These are phyloP conservation scores for Diabrotica virgifera DNA, from an alignment of 1,140 invertebrate species.

Conservation along the genomic window DNA sequence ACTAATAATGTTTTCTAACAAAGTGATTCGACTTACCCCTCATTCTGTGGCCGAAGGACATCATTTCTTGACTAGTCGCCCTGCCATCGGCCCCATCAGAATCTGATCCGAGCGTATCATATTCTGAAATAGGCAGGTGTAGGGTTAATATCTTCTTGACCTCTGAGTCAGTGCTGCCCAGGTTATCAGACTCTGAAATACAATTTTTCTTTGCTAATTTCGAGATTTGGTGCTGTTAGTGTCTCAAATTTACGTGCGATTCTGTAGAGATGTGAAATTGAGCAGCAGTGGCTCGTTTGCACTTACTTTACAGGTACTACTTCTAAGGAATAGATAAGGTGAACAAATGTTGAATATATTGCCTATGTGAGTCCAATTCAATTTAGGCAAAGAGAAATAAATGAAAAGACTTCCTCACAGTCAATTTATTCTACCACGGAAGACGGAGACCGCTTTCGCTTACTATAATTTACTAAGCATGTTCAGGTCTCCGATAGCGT, in stretches of 20 bases:
- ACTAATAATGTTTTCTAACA: too few species aligned
- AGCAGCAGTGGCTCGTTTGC: slow-evolving; percentile 38
- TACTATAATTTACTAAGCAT: too few species aligned
- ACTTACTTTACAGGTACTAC: not conserved
- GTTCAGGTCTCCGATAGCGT: too few species aligned
- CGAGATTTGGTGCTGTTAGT: too few species aligned
- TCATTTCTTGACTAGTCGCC: slow-evolving; percentile 54
- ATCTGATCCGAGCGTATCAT: slow-evolving; percentile 73
- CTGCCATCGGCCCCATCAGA: slow-evolving; percentile 63
- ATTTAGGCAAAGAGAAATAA: too few species aligned
- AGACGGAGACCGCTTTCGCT: too few species aligned
- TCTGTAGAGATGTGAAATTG: slow-evolving; percentile 12
- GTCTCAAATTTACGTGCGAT: not conserved
- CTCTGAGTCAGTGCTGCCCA: slow-evolving; percentile 81
- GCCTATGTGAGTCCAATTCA: too few species aligned
- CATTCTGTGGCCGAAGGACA: slow-evolving; percentile 58
- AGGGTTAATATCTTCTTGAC: slow-evolving; percentile 85
- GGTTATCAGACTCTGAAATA: slow-evolving; percentile 80
- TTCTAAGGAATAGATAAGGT: too few species aligned
- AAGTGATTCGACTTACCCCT: slow-evolving; percentile 48
- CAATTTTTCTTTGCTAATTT: slow-evolving; percentile 23
- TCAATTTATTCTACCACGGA: too few species aligned
- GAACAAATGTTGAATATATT: too few species aligned
- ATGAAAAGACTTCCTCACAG: too few species aligned
- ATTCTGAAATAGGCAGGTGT: slow-evolving; percentile 85